Base-by-base conservation (phyloP, 2,888 invertebrate species). In the Sinotaia quadrata region DNA sequence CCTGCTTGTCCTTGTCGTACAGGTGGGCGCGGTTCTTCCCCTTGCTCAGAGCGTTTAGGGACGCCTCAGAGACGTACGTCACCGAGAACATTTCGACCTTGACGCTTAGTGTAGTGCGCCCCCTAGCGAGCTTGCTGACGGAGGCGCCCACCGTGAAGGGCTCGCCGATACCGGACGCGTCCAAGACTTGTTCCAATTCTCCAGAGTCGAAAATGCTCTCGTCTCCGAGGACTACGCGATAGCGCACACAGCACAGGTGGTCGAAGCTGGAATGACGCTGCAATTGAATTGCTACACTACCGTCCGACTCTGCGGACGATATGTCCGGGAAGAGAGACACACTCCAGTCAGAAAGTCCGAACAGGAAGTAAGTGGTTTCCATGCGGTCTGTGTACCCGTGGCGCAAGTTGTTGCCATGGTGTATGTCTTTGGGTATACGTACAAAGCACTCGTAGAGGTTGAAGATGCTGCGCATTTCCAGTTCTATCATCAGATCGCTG, bases 321-420 rank as follows among this genome's bases (percentile, higher is more conserved):
- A 79, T 81, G 60, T 75, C 74, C 0, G 85, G 84, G 68, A 82
- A 85, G 34, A 89, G 77, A 7, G 83, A 83, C 4, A 94, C 90
- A 80, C 93, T 93, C 94, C 94, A 94, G 84, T 94, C 94, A 86
- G 93, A 94, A 34, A 93, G 92, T 10, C 94, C 94, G 85, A 94
- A 94, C 0, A 92, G 92, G 87, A 94, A 94, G 82, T 91, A 92
- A n/a, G 91, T 89, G 2, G 92, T 92, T 82, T 93, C 93, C 65
- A 92, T 84, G 63, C 83, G 85, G 29, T 78, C 81, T 10, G 37
- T 41, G 67, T 69, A 67, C 24, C 47, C 54, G 47, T 68, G 61
- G 10, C 68, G 60, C 24, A 33, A 29, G 54, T 56, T 61, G 69
- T 44, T 68, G 33, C 69, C 61, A 15, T 36, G 33, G 60, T 80